These are phyloP conservation scores for Distichodus sexfasciatus DNA, from an alignment of 2,797 vertebrate genomes.

Conservation along the genomic window DNA sequence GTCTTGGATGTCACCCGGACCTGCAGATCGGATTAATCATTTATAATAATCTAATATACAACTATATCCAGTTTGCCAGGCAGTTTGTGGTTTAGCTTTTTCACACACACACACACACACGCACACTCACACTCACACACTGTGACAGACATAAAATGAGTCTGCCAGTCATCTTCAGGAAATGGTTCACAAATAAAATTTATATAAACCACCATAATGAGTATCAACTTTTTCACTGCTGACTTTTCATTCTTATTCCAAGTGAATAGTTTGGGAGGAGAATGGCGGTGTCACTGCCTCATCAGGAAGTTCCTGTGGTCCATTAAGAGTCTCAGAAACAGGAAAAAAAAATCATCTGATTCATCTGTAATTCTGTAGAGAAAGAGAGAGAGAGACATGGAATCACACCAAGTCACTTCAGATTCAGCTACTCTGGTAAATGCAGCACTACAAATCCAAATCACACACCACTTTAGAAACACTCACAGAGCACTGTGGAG, in stretches of 20 bases:
- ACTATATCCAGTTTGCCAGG: no score
- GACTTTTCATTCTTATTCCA: not conserved
- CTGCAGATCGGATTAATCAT: no score
- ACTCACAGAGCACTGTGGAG: not conserved
- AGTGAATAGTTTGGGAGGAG: slow-evolving; percentile 1
- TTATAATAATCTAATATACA: no score
- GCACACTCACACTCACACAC: no score
- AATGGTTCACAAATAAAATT: not conserved
- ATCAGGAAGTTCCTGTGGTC: not conserved
- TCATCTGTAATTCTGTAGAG: not conserved
- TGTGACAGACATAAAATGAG: not conserved
- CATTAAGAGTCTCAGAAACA: not conserved
- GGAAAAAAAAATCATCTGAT: no score
- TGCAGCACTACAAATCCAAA: slow-evolving; percentile 5
- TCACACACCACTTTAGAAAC: slow-evolving; percentile 26
- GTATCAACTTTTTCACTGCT: not conserved
- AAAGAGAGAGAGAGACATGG: not conserved
- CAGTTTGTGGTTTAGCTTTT: no score
- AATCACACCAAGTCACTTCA: not conserved
- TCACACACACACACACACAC: slow-evolving; percentile 15
- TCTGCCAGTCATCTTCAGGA: not conserved
- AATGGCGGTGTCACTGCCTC: slow-evolving; percentile 8
- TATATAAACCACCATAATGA: not conserved
- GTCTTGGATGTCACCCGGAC: no score
- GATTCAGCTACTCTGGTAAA: slow-evolving; percentile 15